phyloP scores from a whole-genome alignment of 2,888 invertebrate genomes.

The Ischnus inquisitorius region DNA sequence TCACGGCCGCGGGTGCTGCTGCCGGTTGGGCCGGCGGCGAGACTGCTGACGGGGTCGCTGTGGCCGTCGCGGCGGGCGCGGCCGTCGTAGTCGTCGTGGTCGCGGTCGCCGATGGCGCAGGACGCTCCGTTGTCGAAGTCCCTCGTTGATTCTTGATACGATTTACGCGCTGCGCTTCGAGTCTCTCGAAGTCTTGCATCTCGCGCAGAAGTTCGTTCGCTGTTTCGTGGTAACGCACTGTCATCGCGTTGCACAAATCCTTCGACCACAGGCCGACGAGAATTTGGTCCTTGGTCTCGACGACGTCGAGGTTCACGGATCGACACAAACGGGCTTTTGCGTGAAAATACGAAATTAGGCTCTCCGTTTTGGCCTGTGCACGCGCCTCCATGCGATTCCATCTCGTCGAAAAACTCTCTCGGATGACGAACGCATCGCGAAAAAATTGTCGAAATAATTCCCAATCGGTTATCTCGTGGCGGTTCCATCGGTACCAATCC shows the following conservation, averaged over 20 bases:
- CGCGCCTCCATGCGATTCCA: conserved; percentile 1
- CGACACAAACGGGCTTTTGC: neutral
- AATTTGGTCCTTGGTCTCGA: neutral
- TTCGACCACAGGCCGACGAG: neutral
- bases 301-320: neutral
- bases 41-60: neutral
- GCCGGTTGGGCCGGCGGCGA: neutral
- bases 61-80: neutral
- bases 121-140: neutral
- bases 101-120: neutral
- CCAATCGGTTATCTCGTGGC: conserved; percentile 63
- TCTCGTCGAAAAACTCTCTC: neutral
- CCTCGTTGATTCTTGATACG: neutral
- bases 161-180: neutral
- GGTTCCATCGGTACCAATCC: conserved; percentile 31
- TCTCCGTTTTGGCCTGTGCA: neutral
- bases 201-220: neutral
- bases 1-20: neutral
- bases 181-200: neutral
- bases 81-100: neutral
- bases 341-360: neutral
- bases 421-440: neutral
- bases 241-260: neutral
- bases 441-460: neutral
- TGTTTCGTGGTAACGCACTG: neutral